Evolutionary conservation across 2,113 vertebrate species (phyloP).

Genomic region (Microtus ochrogaster): DNA sequence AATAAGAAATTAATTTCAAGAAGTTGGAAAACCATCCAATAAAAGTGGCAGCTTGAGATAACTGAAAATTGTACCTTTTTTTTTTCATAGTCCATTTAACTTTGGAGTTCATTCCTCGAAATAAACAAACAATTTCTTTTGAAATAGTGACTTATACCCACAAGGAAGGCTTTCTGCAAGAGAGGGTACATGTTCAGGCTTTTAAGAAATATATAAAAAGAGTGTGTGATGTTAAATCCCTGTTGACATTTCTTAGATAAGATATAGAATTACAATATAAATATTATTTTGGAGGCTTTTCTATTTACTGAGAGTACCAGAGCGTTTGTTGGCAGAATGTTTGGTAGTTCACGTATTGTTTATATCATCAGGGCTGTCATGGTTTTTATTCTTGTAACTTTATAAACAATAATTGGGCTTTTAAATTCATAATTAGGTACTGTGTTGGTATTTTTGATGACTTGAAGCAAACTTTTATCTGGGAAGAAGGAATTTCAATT

Average conservation of each 20-base stretch:
- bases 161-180: background rate
- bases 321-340: background rate
- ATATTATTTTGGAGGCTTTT: background rate
- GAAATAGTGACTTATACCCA: background rate
- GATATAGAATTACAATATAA: background rate
- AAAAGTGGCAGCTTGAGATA: background rate
- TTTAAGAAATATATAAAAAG: background rate
- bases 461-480: background rate
- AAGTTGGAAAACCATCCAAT: slow-evolving; percentile 9
- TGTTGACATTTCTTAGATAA: slow-evolving; percentile 49
- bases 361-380: background rate
- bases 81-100: background rate
- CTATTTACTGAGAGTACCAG: background rate
- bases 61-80: background rate
- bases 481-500: background rate
- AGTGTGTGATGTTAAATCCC: background rate
- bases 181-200: background rate
- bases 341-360: background rate
- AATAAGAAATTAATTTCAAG: background rate
- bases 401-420: background rate
- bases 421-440: slow-evolving; percentile 49
- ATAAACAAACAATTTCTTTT: slow-evolving; percentile 23
- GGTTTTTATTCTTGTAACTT: background rate
- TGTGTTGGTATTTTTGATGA: background rate
- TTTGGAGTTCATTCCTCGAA: slow-evolving; percentile 5